phyloP scores from a whole-genome alignment of 2,113 vertebrate genomes.

The Phyllostomus hastatus region DNA sequence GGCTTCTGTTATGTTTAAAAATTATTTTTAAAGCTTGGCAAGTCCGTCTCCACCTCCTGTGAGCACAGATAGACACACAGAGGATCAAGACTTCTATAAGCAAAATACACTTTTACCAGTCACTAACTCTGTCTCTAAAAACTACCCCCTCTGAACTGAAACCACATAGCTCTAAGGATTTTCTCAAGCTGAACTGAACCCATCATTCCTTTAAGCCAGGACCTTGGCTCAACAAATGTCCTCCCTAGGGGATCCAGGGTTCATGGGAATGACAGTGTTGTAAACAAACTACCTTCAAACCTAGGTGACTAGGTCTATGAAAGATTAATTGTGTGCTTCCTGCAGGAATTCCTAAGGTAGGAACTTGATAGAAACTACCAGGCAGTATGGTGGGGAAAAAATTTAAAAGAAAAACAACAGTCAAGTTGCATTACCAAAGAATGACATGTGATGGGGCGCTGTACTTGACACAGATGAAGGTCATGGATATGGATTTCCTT shows the following conservation, averaged over 20 bases:
- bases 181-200: constrained; percentile 31
- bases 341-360: constrained; percentile 29
- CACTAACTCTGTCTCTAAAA: not conserved
- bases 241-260: not conserved
- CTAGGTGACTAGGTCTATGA: constrained; percentile 11
- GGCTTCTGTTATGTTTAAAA: not conserved
- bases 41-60: not conserved
- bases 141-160: not conserved
- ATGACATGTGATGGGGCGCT: not conserved
- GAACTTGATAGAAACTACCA: constrained; percentile 24
- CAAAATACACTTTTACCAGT: not conserved
- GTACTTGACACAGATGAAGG: constrained; percentile 58
- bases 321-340: constrained; percentile 62
- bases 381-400: not conserved
- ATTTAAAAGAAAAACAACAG: constrained; percentile 58
- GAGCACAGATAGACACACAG: not conserved
- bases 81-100: not conserved
- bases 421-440: not conserved
- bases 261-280: not conserved
- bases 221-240: not conserved
- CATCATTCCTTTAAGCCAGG: constrained; percentile 4
- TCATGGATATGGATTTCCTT: constrained; percentile 43
- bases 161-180: not conserved
- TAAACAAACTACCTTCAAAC: constrained; percentile 54
- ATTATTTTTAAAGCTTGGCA: not conserved